These are phyloP conservation scores for Enhydra lutris DNA, from an alignment of 2,113 vertebrate species.

Conservation along the genomic window DNA sequence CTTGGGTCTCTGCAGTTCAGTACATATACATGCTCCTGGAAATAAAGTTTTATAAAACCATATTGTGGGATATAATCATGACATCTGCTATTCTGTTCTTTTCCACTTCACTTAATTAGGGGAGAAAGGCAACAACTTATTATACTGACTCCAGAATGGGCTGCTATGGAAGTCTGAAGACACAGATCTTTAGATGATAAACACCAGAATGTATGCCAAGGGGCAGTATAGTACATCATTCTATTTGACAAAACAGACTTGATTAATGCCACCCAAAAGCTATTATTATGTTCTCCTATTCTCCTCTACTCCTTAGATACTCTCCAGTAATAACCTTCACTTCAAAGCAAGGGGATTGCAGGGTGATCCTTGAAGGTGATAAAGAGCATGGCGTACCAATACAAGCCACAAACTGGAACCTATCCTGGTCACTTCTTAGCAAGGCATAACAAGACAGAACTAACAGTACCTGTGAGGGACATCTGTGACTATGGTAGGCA, in stretches of 20 bases:
- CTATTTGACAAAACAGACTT: background rate
- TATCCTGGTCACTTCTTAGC: background rate
- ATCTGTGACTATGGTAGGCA: background rate
- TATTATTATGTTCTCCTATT: background rate
- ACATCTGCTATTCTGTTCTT: background rate
- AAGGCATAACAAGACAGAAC: conserved; percentile 2
- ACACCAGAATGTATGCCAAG: background rate
- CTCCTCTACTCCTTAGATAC: background rate
- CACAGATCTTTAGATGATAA: background rate
- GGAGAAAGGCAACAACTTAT: background rate
- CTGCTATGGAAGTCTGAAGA: conserved; percentile 15
- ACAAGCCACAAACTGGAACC: background rate
- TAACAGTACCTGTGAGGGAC: background rate
- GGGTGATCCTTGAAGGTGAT: background rate
- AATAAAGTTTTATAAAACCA: background rate
- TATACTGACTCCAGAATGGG: background rate
- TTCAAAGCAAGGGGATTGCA: background rate
- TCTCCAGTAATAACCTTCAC: background rate
- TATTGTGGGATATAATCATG: background rate
- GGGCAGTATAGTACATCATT: background rate
- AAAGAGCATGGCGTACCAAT: background rate
- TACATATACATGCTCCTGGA: background rate
- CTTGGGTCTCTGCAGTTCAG: background rate
- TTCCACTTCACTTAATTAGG: background rate
- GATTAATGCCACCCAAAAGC: background rate